Base-by-base conservation (phyloP, 2,888 invertebrate species). In the Buathra laborator region DNA sequence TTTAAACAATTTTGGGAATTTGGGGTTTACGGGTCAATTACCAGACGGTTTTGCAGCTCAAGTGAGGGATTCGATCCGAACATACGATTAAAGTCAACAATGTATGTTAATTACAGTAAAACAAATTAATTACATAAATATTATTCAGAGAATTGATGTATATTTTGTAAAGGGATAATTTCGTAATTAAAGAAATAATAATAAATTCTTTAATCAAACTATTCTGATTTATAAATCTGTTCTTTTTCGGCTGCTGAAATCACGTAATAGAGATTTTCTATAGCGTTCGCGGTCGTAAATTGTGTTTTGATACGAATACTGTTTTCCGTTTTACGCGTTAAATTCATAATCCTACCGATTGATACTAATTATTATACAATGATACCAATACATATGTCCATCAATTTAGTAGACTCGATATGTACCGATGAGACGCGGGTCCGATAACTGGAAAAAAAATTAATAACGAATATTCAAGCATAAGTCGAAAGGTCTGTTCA, bases 241-340 rank as follows among this genome's bases (percentile, higher is more conserved):
- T 12, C 4, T 56, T 56, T 53, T 56, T 56, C 4, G 0, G 7
- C 10, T 19, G 9, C 0, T 19, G 24, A 4, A 24, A 12, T 56
- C 24, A 4, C 46, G 56, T 79, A 83, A 79, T 83, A 72, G 77
- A 81, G 81, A 77, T 85, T 77, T 59, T 83, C 77, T 80, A 76
- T 72, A 76, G 72, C 78, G 74, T 64, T 53, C 51, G 64, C 72
- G 66, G 78, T 83, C 66, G 74, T 71, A 72, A 83, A 86, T 78
- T 81, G 66, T 83, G 59, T 81, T 81, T 76, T 64, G 43, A 56
- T 37, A 62, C 16, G 4, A 46, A 5, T 48, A 32, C 32, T 62
- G 37, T 56, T 10, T 24, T 71, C 48, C 16, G 48, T 75, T 24
- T 19, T n/a, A 68, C 48, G 2, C 48, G 67, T 9, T 48, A 3